Percentiles rank a stretch among this genome's conserved stretches.
Conservation (phyloP, 2,797 vertebrate species). For the Hydrophis major region DNA sequence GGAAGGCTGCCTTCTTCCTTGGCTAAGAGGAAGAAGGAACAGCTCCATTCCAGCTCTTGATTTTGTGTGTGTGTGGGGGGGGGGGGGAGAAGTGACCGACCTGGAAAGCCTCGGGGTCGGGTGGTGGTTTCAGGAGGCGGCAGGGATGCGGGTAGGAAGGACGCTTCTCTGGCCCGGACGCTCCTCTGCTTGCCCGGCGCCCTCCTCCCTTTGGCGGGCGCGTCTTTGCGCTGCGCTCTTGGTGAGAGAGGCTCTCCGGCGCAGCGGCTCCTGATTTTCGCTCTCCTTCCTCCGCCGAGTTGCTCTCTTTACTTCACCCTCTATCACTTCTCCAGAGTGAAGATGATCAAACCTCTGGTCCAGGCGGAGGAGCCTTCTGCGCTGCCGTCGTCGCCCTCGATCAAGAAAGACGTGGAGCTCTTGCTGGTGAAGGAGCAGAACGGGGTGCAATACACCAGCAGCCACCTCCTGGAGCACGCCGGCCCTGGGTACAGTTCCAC, state of each 20-base stretch:
- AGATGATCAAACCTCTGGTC: conserved; percentile 85
- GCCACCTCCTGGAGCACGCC: conserved; percentile 73
- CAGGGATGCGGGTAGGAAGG: not conserved
- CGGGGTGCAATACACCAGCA: conserved; percentile 91
- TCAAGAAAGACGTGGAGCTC: conserved; percentile 89
- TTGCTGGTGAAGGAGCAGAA: conserved; percentile 94
- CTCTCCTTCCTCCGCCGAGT: conserved; percentile 13
- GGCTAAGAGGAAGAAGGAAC: not conserved
- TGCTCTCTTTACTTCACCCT: not conserved
- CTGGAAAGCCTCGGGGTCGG: not conserved
- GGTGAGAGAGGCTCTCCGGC: not conserved
- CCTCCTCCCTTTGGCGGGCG: conserved; percentile 14
- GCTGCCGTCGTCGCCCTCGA: conserved; percentile 52
- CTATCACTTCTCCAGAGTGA: conserved; percentile 1
- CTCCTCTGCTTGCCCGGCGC: not conserved
- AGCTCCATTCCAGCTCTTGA: not conserved
- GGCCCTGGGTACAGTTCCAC: conserved; percentile 47
- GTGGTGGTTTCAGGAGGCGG: not conserved
- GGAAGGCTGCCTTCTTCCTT: not conserved
- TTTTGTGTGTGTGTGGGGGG: no score
- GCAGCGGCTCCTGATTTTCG: not conserved
- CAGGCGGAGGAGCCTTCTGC: conserved; percentile 81
- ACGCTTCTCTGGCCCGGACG: not conserved
- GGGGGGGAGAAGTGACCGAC: not conserved
- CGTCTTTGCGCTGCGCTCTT: conserved; percentile 11